Conservation (phyloP, 2,797 vertebrate genomes). For the Cuculus canorus region DNA sequence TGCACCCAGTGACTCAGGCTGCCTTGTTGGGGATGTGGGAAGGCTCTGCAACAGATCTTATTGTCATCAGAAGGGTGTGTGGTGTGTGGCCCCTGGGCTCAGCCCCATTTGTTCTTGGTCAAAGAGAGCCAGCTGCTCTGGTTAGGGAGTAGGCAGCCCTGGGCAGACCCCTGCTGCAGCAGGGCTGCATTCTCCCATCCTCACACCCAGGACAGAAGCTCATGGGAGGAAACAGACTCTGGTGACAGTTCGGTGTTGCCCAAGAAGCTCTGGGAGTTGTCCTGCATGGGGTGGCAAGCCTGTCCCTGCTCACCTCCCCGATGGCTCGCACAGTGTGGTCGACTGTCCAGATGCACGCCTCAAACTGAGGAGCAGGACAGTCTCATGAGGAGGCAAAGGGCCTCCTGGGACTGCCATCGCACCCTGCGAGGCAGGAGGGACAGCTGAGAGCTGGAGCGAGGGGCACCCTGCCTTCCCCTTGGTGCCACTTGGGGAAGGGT, state of each 20-base stretch:
- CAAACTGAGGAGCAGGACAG: not conserved
- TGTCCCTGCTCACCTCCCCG: not conserved
- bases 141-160: not conserved
- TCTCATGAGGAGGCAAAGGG: not conserved
- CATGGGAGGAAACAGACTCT: rapidly evolving
- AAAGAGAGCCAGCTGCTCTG: not conserved
- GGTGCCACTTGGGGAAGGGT: not conserved
- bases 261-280: not conserved
- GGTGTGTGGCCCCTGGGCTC: not conserved
- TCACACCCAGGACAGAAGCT: not conserved
- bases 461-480: not conserved
- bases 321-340: not conserved
- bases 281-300: not conserved
- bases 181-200: not conserved
- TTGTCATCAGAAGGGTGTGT: not conserved
- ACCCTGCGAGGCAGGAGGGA: rapidly evolving
- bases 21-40: not conserved
- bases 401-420: not conserved
- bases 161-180: not conserved
- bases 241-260: not conserved
- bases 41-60: not conserved
- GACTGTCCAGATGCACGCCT: rapidly evolving
- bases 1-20: not conserved
- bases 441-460: not conserved
- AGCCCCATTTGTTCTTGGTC: not conserved